phyloP scores from a whole-genome alignment of 1,140 invertebrate genomes.

The Vanessa tameamea region DNA sequence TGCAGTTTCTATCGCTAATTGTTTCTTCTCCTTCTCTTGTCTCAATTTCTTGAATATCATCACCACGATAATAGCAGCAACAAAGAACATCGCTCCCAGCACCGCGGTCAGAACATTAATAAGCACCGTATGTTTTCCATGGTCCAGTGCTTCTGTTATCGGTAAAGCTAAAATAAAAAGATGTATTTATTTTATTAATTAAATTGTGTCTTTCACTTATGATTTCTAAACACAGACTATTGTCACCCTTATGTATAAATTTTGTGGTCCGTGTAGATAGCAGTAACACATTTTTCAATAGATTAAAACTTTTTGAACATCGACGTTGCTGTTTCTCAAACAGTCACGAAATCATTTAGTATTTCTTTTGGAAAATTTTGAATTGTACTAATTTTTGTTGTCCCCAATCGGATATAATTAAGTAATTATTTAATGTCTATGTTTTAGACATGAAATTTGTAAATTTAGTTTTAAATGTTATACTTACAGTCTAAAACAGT shows the following conservation, averaged over 20 bases:
- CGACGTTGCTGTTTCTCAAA: no score
- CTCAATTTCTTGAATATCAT: slow-evolving; percentile 82
- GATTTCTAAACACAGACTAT: no score
- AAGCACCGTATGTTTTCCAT: slow-evolving; percentile 80
- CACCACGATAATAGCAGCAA: slow-evolving; percentile 82
- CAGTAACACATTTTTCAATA: no score
- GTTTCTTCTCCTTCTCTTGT: slow-evolving; percentile 88
- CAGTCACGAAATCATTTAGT: no score
- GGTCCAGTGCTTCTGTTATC: slow-evolving; percentile 64
- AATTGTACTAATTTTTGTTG: no score
- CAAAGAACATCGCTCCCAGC: slow-evolving; percentile 82
- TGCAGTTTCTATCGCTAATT: slow-evolving; percentile 88
- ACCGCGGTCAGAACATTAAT: slow-evolving; percentile 83
- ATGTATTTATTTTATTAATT: background rate
- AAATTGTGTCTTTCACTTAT: background rate
- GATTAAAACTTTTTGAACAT: no score
- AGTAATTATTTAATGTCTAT: no score
- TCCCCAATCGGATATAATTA: no score
- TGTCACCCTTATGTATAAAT: no score
- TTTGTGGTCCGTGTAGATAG: no score
- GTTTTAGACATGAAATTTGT: slow-evolving; percentile 1
- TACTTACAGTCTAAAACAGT: slow-evolving; percentile 90
- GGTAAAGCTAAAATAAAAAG: slow-evolving; percentile 63
- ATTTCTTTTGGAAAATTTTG: no score
- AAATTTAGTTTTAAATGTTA: background rate